Evolutionary conservation across 2,113 vertebrate genomes (phyloP), one percentile per base, ranked within the genome.

Genomic region (Scatophagus argus): DNA sequence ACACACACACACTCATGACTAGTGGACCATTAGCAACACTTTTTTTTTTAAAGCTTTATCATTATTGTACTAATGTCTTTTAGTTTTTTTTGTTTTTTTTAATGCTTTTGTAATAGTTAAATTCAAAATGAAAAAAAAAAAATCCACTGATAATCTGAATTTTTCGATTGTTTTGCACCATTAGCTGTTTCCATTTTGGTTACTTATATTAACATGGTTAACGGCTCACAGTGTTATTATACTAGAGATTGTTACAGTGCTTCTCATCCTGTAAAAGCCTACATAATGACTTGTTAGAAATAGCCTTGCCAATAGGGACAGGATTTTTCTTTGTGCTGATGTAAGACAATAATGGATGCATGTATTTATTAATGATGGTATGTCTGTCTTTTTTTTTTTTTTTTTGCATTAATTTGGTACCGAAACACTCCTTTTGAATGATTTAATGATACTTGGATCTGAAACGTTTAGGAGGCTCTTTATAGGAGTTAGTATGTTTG

Each of bases 291-390:
- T 66, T 61, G 59, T 82, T 76, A 51, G 39, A 83, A 73, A 70
- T 77, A 67, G 64, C 75, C 72, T 23, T 71, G 47, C 61, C 32
- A 54, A 46, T 67, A 82, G 60, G 38, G 55, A 44, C 74, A 56
- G 2, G 27, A 56, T 70, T 73, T 82, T 84, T 77, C 60, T 43
- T 85, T 87, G 80, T 55, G 72, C 80, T 79, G 54, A 88, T 77
- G 77, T 89, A 74, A 86, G 69, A 84, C 63, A 52, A 51, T 47
- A 87, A 85, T 79, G 84, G 84, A 90, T 91, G 92, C 92, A 91
- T 94, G 92, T 94, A 94, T 94, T 94, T 93, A 94, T 94, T 92
- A 87, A 87, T 84, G 75, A 89, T 87, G 87, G 87, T 90, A 89
- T 92, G 85, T 88, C 60, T 74, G 74, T 85, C 84, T 59, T 60